Evolutionary conservation across 2,888 invertebrate species (phyloP).

Genomic region (Platerodrilus igneus): DNA sequence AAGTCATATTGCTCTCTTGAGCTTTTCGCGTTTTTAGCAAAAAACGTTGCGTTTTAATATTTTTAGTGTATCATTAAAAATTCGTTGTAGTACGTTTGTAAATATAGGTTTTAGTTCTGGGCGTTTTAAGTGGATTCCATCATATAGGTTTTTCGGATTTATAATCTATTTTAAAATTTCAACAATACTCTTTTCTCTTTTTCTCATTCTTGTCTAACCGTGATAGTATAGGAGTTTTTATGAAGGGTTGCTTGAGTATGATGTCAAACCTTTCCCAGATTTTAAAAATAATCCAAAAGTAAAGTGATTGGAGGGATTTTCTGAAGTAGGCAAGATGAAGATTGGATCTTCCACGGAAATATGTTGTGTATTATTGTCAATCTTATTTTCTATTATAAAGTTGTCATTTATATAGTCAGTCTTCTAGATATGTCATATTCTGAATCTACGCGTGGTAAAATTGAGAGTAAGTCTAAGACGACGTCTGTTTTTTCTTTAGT

Average conservation of each 20-base stretch:
- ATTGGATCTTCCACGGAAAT: constrained; percentile 1
- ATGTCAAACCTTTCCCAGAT: constrained; percentile 4
- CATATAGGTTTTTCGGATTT: constrained; percentile 11
- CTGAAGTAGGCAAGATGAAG: constrained; percentile 5
- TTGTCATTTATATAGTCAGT: no score
- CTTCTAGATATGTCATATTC: no score
- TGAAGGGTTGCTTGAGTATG: background rate
- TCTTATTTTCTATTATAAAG: background rate
- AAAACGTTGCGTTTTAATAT: constrained; percentile 17
- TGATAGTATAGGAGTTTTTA: background rate
- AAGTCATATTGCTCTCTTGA: constrained; percentile 12
- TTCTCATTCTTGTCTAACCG: constrained; percentile 1
- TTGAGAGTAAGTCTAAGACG: no score
- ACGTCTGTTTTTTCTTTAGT: no score
- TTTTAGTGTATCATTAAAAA: constrained; percentile 13
- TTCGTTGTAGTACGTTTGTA: background rate
- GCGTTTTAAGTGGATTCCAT: constrained; percentile 13
- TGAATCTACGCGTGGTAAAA: no score
- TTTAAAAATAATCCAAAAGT: constrained; percentile 1
- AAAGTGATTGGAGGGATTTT: constrained; percentile 2
- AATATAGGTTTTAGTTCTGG: constrained; percentile 7
- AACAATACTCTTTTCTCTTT: background rate
- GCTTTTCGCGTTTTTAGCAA: constrained; percentile 17
- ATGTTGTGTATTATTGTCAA: constrained; percentile 2
- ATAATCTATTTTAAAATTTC: constrained; percentile 7